phyloP scores from a whole-genome alignment of 1,140 invertebrate genomes.

The Holotrichia oblita region DNA sequence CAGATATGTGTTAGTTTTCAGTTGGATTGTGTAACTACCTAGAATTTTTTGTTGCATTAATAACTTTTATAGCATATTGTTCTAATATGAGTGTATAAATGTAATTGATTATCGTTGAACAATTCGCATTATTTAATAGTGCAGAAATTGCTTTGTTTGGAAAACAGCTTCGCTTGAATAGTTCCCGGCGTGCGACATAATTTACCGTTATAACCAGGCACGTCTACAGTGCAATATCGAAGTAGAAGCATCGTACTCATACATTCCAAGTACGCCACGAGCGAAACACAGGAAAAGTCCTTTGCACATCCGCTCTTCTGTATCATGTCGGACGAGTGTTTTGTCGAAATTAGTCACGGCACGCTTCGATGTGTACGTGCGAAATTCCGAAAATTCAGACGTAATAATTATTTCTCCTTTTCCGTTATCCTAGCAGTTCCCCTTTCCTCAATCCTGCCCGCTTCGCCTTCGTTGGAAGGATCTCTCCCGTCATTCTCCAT shows the following conservation, averaged over 20 bases:
- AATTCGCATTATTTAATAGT: conserved; percentile 12
- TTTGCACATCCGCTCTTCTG: conserved; percentile 30
- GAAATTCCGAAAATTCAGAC: conserved; percentile 29
- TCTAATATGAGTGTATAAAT: background rate
- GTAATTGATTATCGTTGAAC: conserved; percentile 1
- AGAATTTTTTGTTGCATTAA: too few relatives aligned
- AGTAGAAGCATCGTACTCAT: conserved; percentile 20
- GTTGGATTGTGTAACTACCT: too few relatives aligned
- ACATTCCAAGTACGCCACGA: conserved; percentile 13
- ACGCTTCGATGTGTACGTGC: conserved; percentile 21
- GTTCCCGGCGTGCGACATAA: background rate
- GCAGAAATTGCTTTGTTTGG: conserved; percentile 16
- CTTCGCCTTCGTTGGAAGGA: background rate
- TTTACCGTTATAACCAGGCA: conserved; percentile 20
- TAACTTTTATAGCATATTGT: background rate
- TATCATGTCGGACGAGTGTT: conserved; percentile 28
- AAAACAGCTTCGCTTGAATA: conserved; percentile 26
- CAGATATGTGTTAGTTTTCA: too few relatives aligned
- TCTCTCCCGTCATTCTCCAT: conserved; percentile 30
- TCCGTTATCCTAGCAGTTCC: background rate
- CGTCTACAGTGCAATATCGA: conserved; percentile 1
- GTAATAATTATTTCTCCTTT: conserved; percentile 37
- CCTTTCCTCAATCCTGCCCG: background rate
- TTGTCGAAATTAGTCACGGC: conserved; percentile 28
- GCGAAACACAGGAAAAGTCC: conserved; percentile 25